phyloP scores from a whole-genome alignment of 2,888 invertebrate genomes.

The Caenorhabditis afra region DNA sequence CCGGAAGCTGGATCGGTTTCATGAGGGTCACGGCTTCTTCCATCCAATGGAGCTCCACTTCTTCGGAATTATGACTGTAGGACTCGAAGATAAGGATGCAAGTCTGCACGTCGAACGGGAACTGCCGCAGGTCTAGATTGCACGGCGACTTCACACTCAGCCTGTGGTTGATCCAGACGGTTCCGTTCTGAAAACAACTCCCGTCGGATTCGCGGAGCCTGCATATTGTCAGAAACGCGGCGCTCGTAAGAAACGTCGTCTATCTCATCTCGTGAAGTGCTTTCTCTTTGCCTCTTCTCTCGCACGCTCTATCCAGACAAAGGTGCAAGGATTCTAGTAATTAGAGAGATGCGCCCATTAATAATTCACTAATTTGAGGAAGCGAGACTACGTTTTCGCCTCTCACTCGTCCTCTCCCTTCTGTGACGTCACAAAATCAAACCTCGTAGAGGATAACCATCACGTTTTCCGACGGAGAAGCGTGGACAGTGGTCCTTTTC shows the following conservation, averaged over 20 bases:
- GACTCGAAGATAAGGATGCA: conserved; percentile 79
- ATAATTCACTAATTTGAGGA: conserved; percentile 51
- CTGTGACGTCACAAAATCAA: conserved; percentile 44
- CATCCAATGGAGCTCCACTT: conserved; percentile 80
- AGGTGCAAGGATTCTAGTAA: conserved; percentile 51
- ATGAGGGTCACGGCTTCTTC: conserved; percentile 79
- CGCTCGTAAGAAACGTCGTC: conserved; percentile 7
- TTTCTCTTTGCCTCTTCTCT: conserved; percentile 9
- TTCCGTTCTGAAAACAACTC: conserved; percentile 75
- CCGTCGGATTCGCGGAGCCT: neutral
- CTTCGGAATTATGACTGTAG: conserved; percentile 80
- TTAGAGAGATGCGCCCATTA: conserved; percentile 50
- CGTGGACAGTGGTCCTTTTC: conserved; percentile 77
- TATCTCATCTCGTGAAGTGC: conserved; percentile 44
- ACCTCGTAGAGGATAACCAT: conserved; percentile 72
- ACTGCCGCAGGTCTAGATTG: conserved; percentile 76
- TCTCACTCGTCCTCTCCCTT: neutral
- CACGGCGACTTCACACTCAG: conserved; percentile 80
- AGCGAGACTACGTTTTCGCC: conserved; percentile 15
- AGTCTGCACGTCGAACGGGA: conserved; percentile 78
- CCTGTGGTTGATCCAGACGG: conserved; percentile 80
- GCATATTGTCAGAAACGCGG: conserved; percentile 10
- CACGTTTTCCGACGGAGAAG: conserved; percentile 80
- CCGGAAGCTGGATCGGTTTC: conserved; percentile 79
- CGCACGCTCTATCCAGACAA: conserved; percentile 17